A percentile compares a stretch with the other conserved stretches of the same genome.
These are phyloP conservation scores for Microchrysa polita DNA, from an alignment of 2,888 invertebrate genomes.

Conservation along the genomic window DNA sequence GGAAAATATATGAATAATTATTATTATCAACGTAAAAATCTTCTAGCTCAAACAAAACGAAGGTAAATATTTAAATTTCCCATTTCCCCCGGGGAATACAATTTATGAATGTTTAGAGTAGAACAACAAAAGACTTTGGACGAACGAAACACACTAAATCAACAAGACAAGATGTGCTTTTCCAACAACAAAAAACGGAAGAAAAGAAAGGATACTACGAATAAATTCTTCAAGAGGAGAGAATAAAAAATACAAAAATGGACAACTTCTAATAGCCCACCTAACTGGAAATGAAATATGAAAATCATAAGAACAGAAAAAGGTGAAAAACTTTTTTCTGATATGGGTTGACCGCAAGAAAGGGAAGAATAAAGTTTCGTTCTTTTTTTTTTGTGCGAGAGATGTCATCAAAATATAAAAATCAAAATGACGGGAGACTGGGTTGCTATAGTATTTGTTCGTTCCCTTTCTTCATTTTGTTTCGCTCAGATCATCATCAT, in stretches of 20 bases:
- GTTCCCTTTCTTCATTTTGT: not conserved
- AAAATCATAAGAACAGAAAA: conserved; percentile 17
- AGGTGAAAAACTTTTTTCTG: conserved; percentile 2
- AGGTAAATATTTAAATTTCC: conserved; percentile 35
- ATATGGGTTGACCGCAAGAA: conserved; percentile 11
- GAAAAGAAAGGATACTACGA: conserved; percentile 34
- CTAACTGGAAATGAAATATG: conserved; percentile 24
- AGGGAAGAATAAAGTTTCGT: conserved; percentile 10
- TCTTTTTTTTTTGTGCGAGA: no score
- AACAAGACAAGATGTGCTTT: conserved; percentile 23
- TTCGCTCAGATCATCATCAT: not conserved
- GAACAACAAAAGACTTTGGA: not conserved
- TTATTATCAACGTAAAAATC: conserved; percentile 5
- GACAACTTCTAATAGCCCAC: not conserved
- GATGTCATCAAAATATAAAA: conserved; percentile 22
- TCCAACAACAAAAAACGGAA: no score
- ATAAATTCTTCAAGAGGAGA: conserved; percentile 3
- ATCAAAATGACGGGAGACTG: not conserved
- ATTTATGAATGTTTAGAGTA: no score
- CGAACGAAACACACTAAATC: conserved; percentile 28
- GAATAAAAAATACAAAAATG: not conserved
- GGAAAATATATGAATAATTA: conserved; percentile 17
- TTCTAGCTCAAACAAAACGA: conserved; percentile 34
- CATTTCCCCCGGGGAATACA: conserved; percentile 1
- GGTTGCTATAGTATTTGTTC: conserved; percentile 7